phyloP scores from a whole-genome alignment of 2,113 vertebrate genomes.

The Aspidoscelis tigris region DNA sequence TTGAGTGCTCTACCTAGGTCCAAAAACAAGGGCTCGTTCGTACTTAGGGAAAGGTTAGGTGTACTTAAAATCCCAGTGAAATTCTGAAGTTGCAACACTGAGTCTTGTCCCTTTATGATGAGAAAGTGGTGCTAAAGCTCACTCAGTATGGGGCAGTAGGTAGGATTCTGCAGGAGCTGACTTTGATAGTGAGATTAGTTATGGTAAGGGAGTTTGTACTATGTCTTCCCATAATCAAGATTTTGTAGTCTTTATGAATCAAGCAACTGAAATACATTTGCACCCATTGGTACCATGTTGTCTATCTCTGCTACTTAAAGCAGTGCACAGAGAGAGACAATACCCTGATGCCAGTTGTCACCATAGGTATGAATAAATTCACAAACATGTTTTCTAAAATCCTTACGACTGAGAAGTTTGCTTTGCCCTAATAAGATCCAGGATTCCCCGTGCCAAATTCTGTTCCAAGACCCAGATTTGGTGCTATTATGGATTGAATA shows the following conservation, averaged over 20 bases:
- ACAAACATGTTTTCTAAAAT: not conserved
- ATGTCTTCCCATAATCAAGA: not conserved
- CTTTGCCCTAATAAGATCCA: not conserved
- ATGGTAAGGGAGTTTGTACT: not conserved
- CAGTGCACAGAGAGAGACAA: not conserved
- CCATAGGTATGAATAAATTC: too few species aligned
- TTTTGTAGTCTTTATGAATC: not conserved
- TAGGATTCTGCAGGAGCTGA: not conserved
- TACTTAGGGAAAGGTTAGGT: not conserved
- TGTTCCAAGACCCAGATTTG: not conserved
- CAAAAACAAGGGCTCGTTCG: not conserved
- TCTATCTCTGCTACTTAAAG: not conserved
- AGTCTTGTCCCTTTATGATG: not conserved
- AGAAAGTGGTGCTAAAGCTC: not conserved
- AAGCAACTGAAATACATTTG: not conserved
- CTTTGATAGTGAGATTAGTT: not conserved
- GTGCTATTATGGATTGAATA: not conserved
- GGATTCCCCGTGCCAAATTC: not conserved
- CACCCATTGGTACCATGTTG: not conserved
- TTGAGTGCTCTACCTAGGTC: not conserved
- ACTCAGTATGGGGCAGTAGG: not conserved
- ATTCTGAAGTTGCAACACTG: not conserved
- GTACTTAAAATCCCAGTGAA: not conserved
- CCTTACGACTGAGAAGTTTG: not conserved
- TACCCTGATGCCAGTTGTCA: not conserved